A percentile compares a stretch with the other conserved stretches of the same genome.
Conservation (phyloP, 2,113 vertebrate genomes). For the Psittacara wagleri region DNA sequence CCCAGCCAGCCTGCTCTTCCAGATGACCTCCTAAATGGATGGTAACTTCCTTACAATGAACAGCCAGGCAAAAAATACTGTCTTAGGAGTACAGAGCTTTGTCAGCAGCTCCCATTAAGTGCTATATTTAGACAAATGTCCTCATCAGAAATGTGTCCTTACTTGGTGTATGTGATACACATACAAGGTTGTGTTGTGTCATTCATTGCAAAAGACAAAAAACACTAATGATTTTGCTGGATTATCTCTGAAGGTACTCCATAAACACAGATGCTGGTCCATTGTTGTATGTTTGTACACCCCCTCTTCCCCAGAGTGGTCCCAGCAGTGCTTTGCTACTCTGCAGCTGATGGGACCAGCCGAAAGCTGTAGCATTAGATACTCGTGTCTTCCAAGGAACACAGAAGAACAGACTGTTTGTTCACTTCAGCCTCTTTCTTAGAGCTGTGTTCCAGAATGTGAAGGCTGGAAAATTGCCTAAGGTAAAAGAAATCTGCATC, state of each 20-base stretch:
- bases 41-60: neutral
- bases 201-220: neutral
- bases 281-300: neutral
- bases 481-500: neutral
- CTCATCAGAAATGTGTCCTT: neutral
- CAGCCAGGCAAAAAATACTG: neutral
- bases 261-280: rapidly evolving
- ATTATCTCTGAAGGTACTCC: rapidly evolving
- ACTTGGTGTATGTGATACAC: rapidly evolving
- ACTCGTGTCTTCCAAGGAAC: neutral
- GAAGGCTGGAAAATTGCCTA: constrained; percentile 46
- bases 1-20: neutral
- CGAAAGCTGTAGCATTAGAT: neutral
- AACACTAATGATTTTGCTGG: neutral
- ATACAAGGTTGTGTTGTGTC: neutral
- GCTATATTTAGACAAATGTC: neutral
- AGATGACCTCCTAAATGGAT: neutral
- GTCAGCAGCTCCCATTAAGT: constrained; percentile 3
- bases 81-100: neutral
- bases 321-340: neutral
- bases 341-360: rapidly evolving
- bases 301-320: neutral
- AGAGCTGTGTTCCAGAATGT: constrained; percentile 44
- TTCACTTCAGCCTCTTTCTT: neutral
- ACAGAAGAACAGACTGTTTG: constrained; percentile 40